Evolutionary conservation across 2,888 invertebrate genomes (phyloP), one percentile per base, ranked within the genome.

Genomic region (Siphlonurus alternatus): DNA sequence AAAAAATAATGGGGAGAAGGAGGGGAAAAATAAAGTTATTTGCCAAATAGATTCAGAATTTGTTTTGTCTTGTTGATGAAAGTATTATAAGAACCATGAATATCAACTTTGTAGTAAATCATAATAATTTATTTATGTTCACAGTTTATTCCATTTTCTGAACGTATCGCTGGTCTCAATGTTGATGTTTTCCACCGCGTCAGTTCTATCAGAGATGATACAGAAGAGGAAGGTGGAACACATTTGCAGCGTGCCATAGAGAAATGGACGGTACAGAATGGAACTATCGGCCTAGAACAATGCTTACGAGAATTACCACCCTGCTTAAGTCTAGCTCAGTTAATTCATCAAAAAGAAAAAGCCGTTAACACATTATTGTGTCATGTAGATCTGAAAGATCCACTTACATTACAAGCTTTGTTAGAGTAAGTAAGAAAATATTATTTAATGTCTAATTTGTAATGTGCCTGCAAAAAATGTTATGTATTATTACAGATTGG

Each of bases 211-310:
- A 84, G 88, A 70, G 81, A 83, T 64, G 79, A 82, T 10, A 70
- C 72, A 23, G 84, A 84, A 5, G 86, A 85, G 69, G 86, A 86
- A 63, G 85, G 86, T 71, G 73, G 74, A 19, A 90, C 93, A 0
- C 86, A 86, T 73, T 94, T 97, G 74, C 81, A 85, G 70, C 83
- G 91, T 74, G 83, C 90, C 0, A 74, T 95, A 23, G 83, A 86
- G 67, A 95, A 95, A 80, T 97, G 95, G 94, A 84, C 84, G 71
- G 88, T 87, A 1, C 80, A 95, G 23, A 95, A 96, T 76, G 80
- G 92, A 67, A 89, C 93, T 0, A 85, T 90, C 70, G 86, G 88
- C 72, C 95, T 87, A 74, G 82, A 84, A 61, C 80, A 81, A 63
- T 90, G 96, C 70, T 83, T 85, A 67, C 85, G 83, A 68, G 87